Conservation (phyloP, 2,888 invertebrate genomes). For the Tachystola acroxantha region DNA sequence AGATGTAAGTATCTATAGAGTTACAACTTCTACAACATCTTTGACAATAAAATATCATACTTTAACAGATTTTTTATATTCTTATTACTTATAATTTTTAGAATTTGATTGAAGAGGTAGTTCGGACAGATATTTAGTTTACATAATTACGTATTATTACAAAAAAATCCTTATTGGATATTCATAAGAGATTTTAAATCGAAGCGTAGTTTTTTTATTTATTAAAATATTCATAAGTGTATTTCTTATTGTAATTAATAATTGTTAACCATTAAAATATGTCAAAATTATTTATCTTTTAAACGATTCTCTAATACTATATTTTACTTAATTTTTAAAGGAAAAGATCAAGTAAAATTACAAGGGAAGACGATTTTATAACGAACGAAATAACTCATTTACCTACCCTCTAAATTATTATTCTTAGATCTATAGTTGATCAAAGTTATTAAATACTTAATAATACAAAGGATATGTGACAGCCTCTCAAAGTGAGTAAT, state of each 20-base stretch:
- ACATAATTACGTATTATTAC: conserved; percentile 44
- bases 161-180: conserved; percentile 41
- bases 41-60: background rate
- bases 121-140: conserved; percentile 27
- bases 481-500: conserved; percentile 46
- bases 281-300: conserved; percentile 2
- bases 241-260: background rate
- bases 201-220: conserved; percentile 41
- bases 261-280: background rate
- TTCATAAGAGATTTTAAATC: conserved; percentile 64
- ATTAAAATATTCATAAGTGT: conserved; percentile 32
- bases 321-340: no score
- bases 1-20: no score
- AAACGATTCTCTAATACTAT: background rate
- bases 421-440: no score
- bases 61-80: conserved; percentile 2
- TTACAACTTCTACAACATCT: background rate
- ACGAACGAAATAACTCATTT: conserved; percentile 17
- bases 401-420: no score
- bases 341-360: conserved; percentile 12
- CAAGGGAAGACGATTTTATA: conserved; percentile 30
- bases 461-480: conserved; percentile 26
- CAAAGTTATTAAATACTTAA: conserved; percentile 18
- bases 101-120: conserved; percentile 54
- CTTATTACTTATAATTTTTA: conserved; percentile 20